These are phyloP conservation scores for Lasioglossum vierecki DNA, from an alignment of 2,888 invertebrate species.

Conservation along the genomic window DNA sequence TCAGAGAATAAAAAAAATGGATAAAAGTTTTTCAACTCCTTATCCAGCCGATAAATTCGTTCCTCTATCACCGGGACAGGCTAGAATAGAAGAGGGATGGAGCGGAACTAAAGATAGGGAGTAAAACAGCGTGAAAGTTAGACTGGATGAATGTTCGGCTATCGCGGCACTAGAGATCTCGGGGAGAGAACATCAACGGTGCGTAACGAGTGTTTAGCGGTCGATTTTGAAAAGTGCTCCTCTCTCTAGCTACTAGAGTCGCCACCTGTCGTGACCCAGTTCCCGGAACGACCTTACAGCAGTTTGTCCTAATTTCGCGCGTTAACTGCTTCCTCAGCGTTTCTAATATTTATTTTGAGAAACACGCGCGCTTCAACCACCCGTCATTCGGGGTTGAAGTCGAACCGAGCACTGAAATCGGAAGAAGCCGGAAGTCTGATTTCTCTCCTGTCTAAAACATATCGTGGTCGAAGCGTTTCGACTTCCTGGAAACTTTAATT, in stretches of 20 bases:
- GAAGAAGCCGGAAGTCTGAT: background rate
- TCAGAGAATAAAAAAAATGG: background rate
- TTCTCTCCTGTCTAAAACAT: background rate
- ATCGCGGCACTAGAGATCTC: conserved; percentile 8
- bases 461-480: background rate
- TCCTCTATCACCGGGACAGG: background rate
- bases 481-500: background rate
- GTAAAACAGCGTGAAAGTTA: background rate
- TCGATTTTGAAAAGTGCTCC: conserved; percentile 60
- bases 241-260: conserved; percentile 13
- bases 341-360: conserved; percentile 39
- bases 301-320: conserved; percentile 58
- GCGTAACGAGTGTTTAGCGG: conserved; percentile 45
- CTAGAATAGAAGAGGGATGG: background rate
- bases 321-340: conserved; percentile 40
- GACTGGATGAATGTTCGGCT: background rate
- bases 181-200: conserved; percentile 21
- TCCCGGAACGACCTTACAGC: conserved; percentile 50
- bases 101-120: background rate
- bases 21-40: background rate
- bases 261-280: conserved; percentile 61
- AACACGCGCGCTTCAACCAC: background rate
- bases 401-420: background rate
- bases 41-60: background rate
- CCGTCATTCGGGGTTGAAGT: background rate